Percentiles rank a stretch among this genome's conserved stretches.
Conservation (phyloP, 1,140 invertebrate species). For the Diploscapter pachys region DNA sequence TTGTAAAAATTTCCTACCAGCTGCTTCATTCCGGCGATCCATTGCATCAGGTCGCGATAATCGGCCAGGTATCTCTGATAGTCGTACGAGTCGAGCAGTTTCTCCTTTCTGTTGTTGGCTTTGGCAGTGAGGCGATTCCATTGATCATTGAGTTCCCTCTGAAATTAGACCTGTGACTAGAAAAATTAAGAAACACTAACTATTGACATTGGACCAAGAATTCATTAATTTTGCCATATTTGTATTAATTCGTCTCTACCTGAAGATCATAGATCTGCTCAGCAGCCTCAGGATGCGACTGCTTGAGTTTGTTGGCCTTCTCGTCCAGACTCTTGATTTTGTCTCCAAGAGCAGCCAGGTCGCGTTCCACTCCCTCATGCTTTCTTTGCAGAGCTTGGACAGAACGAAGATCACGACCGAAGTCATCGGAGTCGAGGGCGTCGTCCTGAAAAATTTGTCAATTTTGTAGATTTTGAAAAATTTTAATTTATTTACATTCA, state of each 20-base stretch:
- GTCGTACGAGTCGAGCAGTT: constrained; percentile 94
- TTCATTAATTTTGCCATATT: too few species aligned
- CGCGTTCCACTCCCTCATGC: constrained; percentile 93
- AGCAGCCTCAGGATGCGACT: constrained; percentile 92
- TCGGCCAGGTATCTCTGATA: constrained; percentile 94
- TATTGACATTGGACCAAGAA: too few species aligned
- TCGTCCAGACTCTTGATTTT: constrained; percentile 96
- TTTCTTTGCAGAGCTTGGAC: constrained; percentile 95
- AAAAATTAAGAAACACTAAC: too few species aligned
- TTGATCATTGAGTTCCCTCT: constrained; percentile 90
- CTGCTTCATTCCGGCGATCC: constrained; percentile 98
- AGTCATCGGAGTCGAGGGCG: constrained; percentile 88
- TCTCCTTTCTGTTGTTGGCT: constrained; percentile 92
- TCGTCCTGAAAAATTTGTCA: constrained; percentile 67
- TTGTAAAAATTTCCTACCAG: constrained; percentile 67
- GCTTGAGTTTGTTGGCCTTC: constrained; percentile 86
- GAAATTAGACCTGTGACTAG: too few species aligned
- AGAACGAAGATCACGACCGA: constrained; percentile 89
- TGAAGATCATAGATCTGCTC: constrained; percentile 96
- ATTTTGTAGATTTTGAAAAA: too few species aligned
- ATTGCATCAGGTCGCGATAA: constrained; percentile 92
- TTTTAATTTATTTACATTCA: too few species aligned
- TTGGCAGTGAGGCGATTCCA: constrained; percentile 93
- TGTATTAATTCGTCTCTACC: constrained; percentile 23
- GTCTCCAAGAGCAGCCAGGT: constrained; percentile 91